Base-by-base conservation (phyloP, 2,888 invertebrate genomes). In the Ectobius pallidus region DNA sequence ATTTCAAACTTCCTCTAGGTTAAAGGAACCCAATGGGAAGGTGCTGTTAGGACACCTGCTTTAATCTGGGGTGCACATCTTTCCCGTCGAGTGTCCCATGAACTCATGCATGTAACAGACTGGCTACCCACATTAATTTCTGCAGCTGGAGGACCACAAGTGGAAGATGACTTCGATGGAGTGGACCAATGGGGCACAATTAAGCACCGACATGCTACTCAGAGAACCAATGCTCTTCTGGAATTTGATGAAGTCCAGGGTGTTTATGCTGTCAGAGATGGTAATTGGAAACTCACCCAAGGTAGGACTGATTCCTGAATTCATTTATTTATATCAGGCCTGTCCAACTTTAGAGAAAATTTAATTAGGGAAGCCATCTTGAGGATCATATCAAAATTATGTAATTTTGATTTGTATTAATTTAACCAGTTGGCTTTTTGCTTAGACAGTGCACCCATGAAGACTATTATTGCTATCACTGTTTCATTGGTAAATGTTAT, bases 161-260 rank as follows among this genome's bases (percentile, higher is more conserved):
- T 80, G n/a, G 79, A 78, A 0, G 81, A 81, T 4, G 82, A 84
- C 58, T 83, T 92, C 4, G 92, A 92, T 77, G 92, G 92, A 16
- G 82, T 90, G 9, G 89, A 91, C 80, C 87, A 91, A 79, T 92
- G 92, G 92, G 85, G 88, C 1, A 85, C 89, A 20, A 84, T 92
- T 73, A 81, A 86, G 3, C 84, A 84, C 77, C 84, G 85, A 77
- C 79, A 85, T 71, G 73, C 73, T 1, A 86, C 88, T 0, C 84
- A 86, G 0, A 82, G 92, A 20, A 86, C 86, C n/a, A 89, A 91
- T 75, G 84, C 92, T 18, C 83, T 94, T 4, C 86, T 92, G 76
- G 91, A 91, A 80, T 90, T 94, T 72, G 92, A 94, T 79, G 89
- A 90, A 77, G 82, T 81, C 75, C 83, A 83, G 20, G 81, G 85